Conservation (phyloP, 1,140 invertebrate species). For the Drosophila nigrodunni region DNA sequence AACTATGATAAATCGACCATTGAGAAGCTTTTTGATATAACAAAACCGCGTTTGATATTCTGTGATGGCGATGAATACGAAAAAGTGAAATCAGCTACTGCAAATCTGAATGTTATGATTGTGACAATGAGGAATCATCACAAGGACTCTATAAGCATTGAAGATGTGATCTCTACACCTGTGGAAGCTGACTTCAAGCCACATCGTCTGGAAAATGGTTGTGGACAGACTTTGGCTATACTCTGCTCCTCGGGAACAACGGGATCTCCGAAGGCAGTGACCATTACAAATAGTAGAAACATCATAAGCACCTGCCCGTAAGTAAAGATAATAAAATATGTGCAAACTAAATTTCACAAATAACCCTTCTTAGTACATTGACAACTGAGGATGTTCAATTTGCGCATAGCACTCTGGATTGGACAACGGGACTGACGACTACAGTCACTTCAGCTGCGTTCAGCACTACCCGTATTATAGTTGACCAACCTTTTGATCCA, state of each 20-base stretch:
- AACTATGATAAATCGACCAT: constrained; percentile 56
- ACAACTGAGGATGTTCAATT: constrained; percentile 60
- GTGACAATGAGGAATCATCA: constrained; percentile 64
- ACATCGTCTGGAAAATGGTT: constrained; percentile 43
- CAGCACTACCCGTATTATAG: constrained; percentile 60
- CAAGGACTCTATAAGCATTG: constrained; percentile 38
- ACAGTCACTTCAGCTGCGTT: constrained; percentile 51
- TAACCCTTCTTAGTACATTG: constrained; percentile 24
- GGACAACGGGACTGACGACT: constrained; percentile 59
- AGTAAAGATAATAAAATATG: constrained; percentile 15
- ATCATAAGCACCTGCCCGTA: constrained; percentile 37
- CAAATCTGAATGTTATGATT: constrained; percentile 41
- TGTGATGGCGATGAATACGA: constrained; percentile 34
- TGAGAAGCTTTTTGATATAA: constrained; percentile 55
- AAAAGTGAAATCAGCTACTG: constrained; percentile 50
- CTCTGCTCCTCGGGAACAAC: constrained; percentile 90
- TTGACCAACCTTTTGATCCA: constrained; percentile 59
- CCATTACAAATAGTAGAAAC: constrained; percentile 85
- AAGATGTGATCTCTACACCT: constrained; percentile 41
- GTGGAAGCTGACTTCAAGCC: constrained; percentile 57
- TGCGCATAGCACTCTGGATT: constrained; percentile 62
- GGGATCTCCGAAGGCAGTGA: constrained; percentile 90
- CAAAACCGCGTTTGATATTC: constrained; percentile 65
- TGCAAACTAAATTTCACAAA: too few species aligned
- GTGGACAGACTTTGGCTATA: constrained; percentile 71